These are phyloP conservation scores for Nephotettix cincticeps DNA, from an alignment of 1,140 invertebrate species.

Conservation along the genomic window DNA sequence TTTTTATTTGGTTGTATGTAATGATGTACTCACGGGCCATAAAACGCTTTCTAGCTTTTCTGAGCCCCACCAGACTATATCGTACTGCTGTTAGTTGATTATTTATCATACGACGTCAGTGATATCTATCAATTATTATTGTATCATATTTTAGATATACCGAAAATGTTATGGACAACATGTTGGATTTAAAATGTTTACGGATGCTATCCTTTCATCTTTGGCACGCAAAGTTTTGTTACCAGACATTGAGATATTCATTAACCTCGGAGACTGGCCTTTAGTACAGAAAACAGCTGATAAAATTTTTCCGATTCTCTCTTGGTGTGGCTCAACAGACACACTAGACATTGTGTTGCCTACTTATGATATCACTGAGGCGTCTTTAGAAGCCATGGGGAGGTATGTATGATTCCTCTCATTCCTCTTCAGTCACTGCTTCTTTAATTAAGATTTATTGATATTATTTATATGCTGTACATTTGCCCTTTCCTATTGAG, in stretches of 20 bases:
- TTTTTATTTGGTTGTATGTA: no score
- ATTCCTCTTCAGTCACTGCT: no score
- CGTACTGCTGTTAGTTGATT: no score
- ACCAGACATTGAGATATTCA: constrained; percentile 87
- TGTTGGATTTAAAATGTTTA: constrained; percentile 96
- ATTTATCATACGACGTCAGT: no score
- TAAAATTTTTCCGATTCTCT: constrained; percentile 80
- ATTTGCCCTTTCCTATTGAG: no score
- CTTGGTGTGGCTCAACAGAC: constrained; percentile 90
- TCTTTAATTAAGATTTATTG: no score
- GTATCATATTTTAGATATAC: constrained; percentile 72
- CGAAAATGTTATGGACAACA: constrained; percentile 90
- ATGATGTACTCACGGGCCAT: no score
- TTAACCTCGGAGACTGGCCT: constrained; percentile 97
- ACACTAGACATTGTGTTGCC: constrained; percentile 90
- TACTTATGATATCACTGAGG: constrained; percentile 93
- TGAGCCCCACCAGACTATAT: no score
- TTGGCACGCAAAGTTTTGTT: constrained; percentile 78
- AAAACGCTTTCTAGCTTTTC: no score
- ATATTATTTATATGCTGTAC: no score
- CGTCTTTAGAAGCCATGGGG: constrained; percentile 87
- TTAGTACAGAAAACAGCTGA: constrained; percentile 59
- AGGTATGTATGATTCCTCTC: constrained; percentile 59
- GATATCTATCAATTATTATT: no score
- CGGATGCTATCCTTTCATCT: constrained; percentile 85